These are phyloP conservation scores for Cephus sareptanus DNA, from an alignment of 2,888 invertebrate genomes.

Conservation along the genomic window DNA sequence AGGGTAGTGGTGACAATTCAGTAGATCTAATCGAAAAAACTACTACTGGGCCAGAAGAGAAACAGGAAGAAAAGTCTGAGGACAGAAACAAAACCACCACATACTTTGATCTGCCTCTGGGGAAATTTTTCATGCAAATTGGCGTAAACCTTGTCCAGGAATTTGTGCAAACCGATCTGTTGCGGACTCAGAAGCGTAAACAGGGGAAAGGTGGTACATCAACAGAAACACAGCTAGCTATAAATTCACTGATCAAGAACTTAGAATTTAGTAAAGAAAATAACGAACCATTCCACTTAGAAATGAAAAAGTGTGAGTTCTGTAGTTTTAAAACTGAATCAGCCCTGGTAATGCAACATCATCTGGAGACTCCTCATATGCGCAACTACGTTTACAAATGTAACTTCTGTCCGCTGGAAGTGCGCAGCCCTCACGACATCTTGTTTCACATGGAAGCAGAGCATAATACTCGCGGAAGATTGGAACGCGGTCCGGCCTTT, in stretches of 20 bases:
- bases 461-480: slow-evolving; percentile 84
- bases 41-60: slow-evolving; percentile 18
- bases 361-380: slow-evolving; percentile 92
- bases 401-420: slow-evolving; percentile 84
- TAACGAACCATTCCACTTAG: slow-evolving; percentile 81
- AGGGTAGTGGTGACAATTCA: slow-evolving; percentile 43
- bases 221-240: slow-evolving; percentile 79
- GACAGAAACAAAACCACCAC: slow-evolving; percentile 70
- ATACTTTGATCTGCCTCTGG: slow-evolving; percentile 88
- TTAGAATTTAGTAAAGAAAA: slow-evolving; percentile 88
- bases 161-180: slow-evolving; percentile 91
- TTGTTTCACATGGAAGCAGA: slow-evolving; percentile 92
- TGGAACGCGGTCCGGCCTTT: slow-evolving; percentile 87
- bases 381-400: slow-evolving; percentile 87
- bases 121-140: slow-evolving; percentile 91
- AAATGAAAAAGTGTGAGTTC: slow-evolving; percentile 85
- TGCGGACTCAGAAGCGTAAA: slow-evolving; percentile 88
- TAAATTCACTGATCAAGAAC: slow-evolving; percentile 85
- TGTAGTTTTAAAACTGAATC: slow-evolving; percentile 93
- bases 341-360: slow-evolving; percentile 83
- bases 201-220: slow-evolving; percentile 77
- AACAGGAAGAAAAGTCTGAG: slow-evolving; percentile 46
- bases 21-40: slow-evolving; percentile 42
- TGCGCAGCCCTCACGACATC: slow-evolving; percentile 88
- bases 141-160: slow-evolving; percentile 93